A percentile compares a stretch with the other conserved stretches of the same genome.
Evolutionary conservation across 2,888 invertebrate genomes (phyloP).

Genomic region (Lithophane leautieri): DNA sequence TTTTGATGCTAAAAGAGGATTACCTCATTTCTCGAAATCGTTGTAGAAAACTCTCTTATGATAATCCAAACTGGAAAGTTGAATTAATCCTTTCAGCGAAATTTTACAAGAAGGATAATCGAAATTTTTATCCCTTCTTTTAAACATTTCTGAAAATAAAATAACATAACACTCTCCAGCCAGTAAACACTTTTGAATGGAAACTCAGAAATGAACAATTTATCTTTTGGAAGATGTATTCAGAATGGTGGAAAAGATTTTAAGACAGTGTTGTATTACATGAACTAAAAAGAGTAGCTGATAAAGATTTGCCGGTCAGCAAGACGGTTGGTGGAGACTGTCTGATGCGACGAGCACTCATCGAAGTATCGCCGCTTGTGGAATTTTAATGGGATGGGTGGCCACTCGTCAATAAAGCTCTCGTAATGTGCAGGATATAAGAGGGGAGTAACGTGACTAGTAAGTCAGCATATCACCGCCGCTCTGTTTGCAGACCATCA

Average conservation of each 20-base stretch:
- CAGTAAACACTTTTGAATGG: too few species aligned
- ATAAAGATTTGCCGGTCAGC: background rate
- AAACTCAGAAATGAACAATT: background rate
- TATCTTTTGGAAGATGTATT: background rate
- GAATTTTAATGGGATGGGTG: background rate
- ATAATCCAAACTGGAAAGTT: conserved; percentile 14
- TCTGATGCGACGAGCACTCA: background rate
- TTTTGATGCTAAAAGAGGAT: conserved; percentile 17
- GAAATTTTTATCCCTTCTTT: too few species aligned
- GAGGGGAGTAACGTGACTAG: conserved; percentile 12
- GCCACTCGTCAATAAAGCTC: background rate
- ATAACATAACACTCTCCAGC: background rate
- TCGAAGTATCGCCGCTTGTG: background rate
- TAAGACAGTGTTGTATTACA: background rate
- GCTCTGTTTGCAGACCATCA: conserved; percentile 77
- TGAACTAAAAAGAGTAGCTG: background rate
- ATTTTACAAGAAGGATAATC: background rate
- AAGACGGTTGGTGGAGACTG: background rate
- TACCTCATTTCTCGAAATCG: conserved; percentile 10
- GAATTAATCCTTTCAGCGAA: background rate
- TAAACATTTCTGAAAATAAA: background rate
- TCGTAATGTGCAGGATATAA: background rate
- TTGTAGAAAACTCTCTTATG: background rate
- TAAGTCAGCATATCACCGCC: conserved; percentile 44
- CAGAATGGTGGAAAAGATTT: background rate